Evolutionary conservation across 2,888 invertebrate species (phyloP).

Genomic region (Lepidochitona cinerea): DNA sequence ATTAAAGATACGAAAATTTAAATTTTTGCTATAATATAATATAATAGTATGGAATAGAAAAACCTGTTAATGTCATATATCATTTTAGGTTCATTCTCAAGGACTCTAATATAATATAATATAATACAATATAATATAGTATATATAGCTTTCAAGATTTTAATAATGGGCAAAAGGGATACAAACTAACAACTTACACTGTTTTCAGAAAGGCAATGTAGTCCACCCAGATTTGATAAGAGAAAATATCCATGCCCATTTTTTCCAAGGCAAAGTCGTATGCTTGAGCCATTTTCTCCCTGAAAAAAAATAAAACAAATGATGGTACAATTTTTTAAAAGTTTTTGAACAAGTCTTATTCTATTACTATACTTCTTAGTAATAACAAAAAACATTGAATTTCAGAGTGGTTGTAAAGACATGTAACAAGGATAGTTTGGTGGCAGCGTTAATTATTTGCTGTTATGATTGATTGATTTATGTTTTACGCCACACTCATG

Average conservation of each 20-base stretch:
- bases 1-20: no score
- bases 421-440: not conserved
- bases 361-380: constrained; percentile 99
- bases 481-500: no score
- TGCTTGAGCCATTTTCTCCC: constrained; percentile 99
- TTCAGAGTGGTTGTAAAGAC: not conserved
- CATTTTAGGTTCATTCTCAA: no score
- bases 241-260: constrained; percentile 98
- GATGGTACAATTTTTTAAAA: not conserved
- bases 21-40: no score
- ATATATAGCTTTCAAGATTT: no score
- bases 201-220: constrained; percentile 96
- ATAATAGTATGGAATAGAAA: no score
- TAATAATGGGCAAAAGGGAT: no score
- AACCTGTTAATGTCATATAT: no score
- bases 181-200: constrained; percentile 78
- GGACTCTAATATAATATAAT: no score
- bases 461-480: no score
- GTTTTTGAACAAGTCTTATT: constrained; percentile 92
- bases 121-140: no score
- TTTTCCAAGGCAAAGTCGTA: constrained; percentile 99
- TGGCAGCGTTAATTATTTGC: not conserved
- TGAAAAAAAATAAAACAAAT: constrained; percentile 64
- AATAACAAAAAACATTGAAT: not conserved
- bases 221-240: constrained; percentile 97